These are phyloP conservation scores for Catamblyrhynchus diadema DNA, from an alignment of 2,797 vertebrate genomes.

Conservation along the genomic window DNA sequence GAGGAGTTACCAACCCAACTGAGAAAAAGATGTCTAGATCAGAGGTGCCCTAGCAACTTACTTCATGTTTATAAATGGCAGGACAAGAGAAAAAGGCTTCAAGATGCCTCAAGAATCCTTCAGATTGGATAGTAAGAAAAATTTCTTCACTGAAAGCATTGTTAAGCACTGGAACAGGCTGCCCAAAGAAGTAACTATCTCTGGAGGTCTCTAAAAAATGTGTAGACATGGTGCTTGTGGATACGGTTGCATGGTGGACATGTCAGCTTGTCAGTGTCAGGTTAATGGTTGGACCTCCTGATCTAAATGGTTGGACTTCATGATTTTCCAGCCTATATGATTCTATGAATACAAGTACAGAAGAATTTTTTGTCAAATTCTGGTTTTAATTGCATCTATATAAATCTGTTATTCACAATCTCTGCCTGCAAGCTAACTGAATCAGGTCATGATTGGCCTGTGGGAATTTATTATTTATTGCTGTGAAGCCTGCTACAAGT, in stretches of 20 bases:
- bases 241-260: not conserved
- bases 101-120: not conserved
- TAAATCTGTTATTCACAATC: not conserved
- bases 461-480: not conserved
- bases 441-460: not conserved
- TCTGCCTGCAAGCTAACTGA: not conserved
- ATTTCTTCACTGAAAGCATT: not conserved
- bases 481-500: not conserved
- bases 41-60: not conserved
- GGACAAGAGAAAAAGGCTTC: not conserved
- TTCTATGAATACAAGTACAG: not conserved
- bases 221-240: rapidly evolving
- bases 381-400: not conserved
- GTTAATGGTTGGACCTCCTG: not conserved
- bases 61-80: not conserved
- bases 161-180: not conserved
- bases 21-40: not conserved
- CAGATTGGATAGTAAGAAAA: not conserved
- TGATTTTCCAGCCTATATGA: not conserved
- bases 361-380: not conserved
- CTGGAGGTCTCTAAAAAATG: not conserved
- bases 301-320: not conserved
- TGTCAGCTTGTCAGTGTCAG: not conserved
- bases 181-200: not conserved
- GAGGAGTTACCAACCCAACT: not conserved